Percentiles rank a stretch among this genome's conserved stretches.
These are phyloP conservation scores for Idaea dimidiata DNA, from an alignment of 2,888 invertebrate species.

Conservation along the genomic window DNA sequence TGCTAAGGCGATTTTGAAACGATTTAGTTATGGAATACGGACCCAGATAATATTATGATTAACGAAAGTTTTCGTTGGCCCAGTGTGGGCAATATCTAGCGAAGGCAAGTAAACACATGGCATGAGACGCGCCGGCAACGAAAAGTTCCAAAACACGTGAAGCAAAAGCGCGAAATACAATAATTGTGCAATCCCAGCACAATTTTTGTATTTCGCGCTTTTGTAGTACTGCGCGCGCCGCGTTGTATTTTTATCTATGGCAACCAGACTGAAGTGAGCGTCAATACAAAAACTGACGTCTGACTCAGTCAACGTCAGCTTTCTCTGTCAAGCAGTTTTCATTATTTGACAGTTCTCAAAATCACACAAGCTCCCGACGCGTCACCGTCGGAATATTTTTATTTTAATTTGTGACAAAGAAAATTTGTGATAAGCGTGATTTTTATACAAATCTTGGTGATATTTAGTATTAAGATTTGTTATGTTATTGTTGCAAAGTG, in stretches of 20 bases:
- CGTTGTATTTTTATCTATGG: background rate
- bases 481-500: slow-evolving; percentile 72
- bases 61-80: too few relatives aligned
- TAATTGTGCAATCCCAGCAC: too few relatives aligned
- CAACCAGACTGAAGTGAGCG: background rate
- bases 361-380: slow-evolving; percentile 53
- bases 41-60: too few relatives aligned
- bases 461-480: slow-evolving; percentile 78
- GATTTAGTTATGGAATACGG: too few relatives aligned
- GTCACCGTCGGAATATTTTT: slow-evolving; percentile 75
- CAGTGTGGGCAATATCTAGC: too few relatives aligned
- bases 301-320: background rate
- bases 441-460: slow-evolving; percentile 77
- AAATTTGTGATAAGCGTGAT: slow-evolving; percentile 79
- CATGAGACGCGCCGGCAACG: too few relatives aligned
- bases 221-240: background rate
- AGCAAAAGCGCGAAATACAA: too few relatives aligned
- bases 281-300: background rate
- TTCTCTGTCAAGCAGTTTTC: background rate
- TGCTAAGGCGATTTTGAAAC: too few relatives aligned
- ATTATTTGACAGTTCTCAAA: slow-evolving; percentile 8
- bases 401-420: slow-evolving; percentile 73
- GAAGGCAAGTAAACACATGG: too few relatives aligned
- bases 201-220: background rate
- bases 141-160: too few relatives aligned